Evolutionary conservation across 2,888 invertebrate species (phyloP), one percentile per base, ranked within the genome.

Genomic region (Peribatodes rhomboidaria): DNA sequence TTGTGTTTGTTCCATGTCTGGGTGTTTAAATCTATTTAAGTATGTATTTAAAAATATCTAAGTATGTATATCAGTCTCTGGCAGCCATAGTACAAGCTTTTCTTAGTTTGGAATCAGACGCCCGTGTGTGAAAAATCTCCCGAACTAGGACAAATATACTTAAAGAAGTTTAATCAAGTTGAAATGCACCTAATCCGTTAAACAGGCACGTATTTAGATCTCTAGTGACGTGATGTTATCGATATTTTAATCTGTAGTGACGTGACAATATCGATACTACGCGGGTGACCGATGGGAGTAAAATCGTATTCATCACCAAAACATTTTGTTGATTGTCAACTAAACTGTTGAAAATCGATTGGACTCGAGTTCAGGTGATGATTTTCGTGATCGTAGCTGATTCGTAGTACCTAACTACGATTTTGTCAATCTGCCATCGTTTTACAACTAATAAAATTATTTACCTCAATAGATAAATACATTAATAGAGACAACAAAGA

Each of bases 151-250:
- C n/a, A n/a, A n/a, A n/a, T n/a, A n/a, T n/a, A n/a, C n/a, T n/a
- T 27, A 27, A 27, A 27, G 6, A 27, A 27, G 2, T 4, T 27
- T 4, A 27, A 27, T 27, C 2, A 27, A 27, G 27, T 27, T 6
- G 6, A 27, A 27, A 13, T 20, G 11, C 13, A 11, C 22, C 7
- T 22, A 42, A 13, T 42, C 11, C 8, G 2, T 42, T 42, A 18
- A 10, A 2, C 16, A 31, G 10, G 37, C 41, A 53, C 41, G 41
- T 52, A 9, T 53, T 22, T 20, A n/a, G 37, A 42, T 2, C 66
- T 75, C 71, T 83, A 80, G 81, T 80, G 86, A 86, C 87, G 88
- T 87, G 88, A 86, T 86, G 76, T 50, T 88, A 87, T 86, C 76
- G 84, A 74, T 73, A 72, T 75, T 80, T n/a, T n/a, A n/a, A n/a